phyloP scores from a whole-genome alignment of 1,140 invertebrate species.

The Sminthurides bifidus region DNA sequence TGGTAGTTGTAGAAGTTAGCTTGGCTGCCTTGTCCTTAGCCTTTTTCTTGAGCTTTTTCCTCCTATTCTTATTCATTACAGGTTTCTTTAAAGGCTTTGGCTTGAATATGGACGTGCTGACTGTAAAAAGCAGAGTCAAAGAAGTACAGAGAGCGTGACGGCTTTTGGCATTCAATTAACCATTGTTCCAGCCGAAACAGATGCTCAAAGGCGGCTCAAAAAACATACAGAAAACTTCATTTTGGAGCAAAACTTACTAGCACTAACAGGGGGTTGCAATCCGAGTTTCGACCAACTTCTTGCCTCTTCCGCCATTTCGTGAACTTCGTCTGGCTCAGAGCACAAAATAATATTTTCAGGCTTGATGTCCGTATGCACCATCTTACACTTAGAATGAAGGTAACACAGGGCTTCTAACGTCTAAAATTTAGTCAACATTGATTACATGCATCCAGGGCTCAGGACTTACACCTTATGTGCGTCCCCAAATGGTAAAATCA shows the following conservation, averaged over 20 bases:
- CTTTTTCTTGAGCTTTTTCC: slow-evolving; percentile 4
- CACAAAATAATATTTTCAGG: slow-evolving; percentile 96
- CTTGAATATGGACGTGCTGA: not conserved
- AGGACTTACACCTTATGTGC: not conserved
- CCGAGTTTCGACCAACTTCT: slow-evolving; percentile 77
- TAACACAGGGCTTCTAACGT: slow-evolving; percentile 85
- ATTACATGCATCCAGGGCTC: not conserved
- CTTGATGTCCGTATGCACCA: slow-evolving; percentile 99
- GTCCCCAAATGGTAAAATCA: too few species aligned
- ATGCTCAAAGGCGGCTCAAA: too few species aligned
- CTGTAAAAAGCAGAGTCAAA: not conserved
- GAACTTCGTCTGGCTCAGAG: slow-evolving; percentile 72
- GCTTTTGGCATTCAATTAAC: too few species aligned
- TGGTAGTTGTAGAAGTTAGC: too few species aligned
- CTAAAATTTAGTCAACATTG: slow-evolving; percentile 28
- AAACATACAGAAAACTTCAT: too few species aligned
- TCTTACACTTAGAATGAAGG: slow-evolving; percentile 90
- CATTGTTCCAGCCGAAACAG: too few species aligned
- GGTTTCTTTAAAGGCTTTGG: not conserved
- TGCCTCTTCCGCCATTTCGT: slow-evolving; percentile 80
- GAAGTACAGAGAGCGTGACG: not conserved
- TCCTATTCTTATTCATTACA: slow-evolving; percentile 1
- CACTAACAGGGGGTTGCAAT: slow-evolving; percentile 71
- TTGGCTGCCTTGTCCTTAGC: not conserved
- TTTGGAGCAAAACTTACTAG: slow-evolving; percentile 42